phyloP scores from a whole-genome alignment of 2,888 invertebrate species.

The Drosophila vallismaia region DNA sequence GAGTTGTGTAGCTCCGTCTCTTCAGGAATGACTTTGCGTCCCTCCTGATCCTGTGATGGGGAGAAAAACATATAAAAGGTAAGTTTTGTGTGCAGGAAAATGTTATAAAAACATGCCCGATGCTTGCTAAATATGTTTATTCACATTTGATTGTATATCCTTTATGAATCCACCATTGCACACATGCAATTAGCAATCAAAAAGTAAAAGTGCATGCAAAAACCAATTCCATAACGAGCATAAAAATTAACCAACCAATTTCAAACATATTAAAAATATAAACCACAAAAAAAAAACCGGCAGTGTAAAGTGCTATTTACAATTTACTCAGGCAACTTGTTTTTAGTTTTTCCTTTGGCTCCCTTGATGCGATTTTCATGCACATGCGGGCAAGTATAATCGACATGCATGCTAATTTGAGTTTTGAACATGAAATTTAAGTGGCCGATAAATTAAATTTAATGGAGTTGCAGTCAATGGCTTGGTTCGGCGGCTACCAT shows the following conservation, averaged over 20 bases:
- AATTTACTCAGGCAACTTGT: conserved; percentile 55
- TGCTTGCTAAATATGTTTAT: conserved; percentile 4
- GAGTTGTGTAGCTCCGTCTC: conserved; percentile 83
- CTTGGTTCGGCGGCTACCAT: conserved; percentile 5
- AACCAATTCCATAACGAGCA: conserved; percentile 49
- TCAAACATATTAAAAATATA: conserved; percentile 24
- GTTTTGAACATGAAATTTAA: conserved; percentile 44
- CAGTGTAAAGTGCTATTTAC: conserved; percentile 42
- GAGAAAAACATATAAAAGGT: conserved; percentile 4
- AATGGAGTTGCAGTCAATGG: conserved; percentile 33
- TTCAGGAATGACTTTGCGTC: conserved; percentile 87
- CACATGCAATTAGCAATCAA: conserved; percentile 55
- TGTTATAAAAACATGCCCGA: conserved; percentile 16
- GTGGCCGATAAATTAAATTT: conserved; percentile 52
- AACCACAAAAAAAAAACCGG: background rate
- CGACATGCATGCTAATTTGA: conserved; percentile 58
- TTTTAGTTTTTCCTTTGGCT: conserved; percentile 43
- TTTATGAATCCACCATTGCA: conserved; percentile 12
- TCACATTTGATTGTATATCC: background rate
- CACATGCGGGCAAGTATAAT: conserved; percentile 42
- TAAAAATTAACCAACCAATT: conserved; percentile 57
- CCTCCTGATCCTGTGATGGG: conserved; percentile 82
- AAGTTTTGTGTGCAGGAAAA: background rate
- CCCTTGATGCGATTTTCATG: conserved; percentile 30
- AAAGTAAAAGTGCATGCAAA: conserved; percentile 56